Evolutionary conservation across 2,888 invertebrate species (phyloP).

Genomic region (Hemithea aestivaria): DNA sequence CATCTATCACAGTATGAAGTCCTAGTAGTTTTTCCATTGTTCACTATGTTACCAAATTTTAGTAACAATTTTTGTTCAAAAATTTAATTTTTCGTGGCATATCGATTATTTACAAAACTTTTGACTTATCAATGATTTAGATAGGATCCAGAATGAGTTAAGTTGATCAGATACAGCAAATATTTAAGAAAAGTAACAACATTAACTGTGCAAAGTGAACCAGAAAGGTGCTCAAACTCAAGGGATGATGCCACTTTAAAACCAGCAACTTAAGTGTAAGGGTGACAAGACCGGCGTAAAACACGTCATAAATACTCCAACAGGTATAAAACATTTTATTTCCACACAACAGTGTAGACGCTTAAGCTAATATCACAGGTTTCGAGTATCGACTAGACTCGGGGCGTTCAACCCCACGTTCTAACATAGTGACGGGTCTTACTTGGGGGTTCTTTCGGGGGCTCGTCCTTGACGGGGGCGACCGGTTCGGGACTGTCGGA

Average conservation of each 20-base stretch:
- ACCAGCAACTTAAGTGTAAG: conserved; percentile 40
- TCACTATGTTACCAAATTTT: too few relatives aligned
- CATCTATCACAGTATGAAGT: too few relatives aligned
- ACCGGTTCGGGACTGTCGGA: conserved; percentile 79
- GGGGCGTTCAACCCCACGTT: conserved; percentile 12
- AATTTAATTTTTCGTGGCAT: too few relatives aligned
- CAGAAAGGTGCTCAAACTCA: conserved; percentile 11
- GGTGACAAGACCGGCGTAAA: conserved; percentile 50
- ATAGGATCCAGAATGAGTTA: too few relatives aligned
- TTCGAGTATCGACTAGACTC: conserved; percentile 23
- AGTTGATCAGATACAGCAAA: too few relatives aligned
- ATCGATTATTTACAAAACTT: too few relatives aligned
- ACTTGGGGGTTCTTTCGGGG: conserved; percentile 60
- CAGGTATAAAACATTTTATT: conserved; percentile 71
- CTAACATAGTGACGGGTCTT: conserved; percentile 61
- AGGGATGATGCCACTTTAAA: neutral
- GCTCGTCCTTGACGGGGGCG: conserved; percentile 25
- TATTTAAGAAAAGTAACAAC: too few relatives aligned
- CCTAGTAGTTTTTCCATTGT: too few relatives aligned
- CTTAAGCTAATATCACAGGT: conserved; percentile 63
- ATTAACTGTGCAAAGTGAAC: conserved; percentile 15
- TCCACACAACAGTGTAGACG: conserved; percentile 47
- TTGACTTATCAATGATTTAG: too few relatives aligned
- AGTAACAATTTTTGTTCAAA: too few relatives aligned
- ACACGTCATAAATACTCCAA: conserved; percentile 68